These are phyloP conservation scores for Callipepla squamata DNA, from an alignment of 2,113 vertebrate species.

Conservation along the genomic window DNA sequence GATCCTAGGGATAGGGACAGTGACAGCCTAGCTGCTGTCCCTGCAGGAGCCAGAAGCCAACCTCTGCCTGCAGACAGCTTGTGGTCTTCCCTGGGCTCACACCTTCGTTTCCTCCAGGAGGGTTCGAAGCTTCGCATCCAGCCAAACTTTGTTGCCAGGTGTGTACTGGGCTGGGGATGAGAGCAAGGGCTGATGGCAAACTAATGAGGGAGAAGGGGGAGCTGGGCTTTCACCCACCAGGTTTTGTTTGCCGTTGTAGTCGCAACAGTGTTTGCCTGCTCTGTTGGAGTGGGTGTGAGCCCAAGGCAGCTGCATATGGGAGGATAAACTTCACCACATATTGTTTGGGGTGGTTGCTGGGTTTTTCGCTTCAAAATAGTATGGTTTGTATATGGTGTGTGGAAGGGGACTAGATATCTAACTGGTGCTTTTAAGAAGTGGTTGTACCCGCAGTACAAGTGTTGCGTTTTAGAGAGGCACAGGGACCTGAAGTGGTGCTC, in stretches of 20 bases:
- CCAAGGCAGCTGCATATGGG: neutral
- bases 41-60: neutral
- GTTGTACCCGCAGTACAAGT: fast-evolving
- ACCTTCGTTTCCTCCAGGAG: neutral
- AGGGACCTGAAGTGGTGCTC: neutral
- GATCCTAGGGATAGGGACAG: neutral
- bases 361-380: neutral
- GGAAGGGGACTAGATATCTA: neutral
- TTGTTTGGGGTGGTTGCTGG: neutral
- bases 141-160: neutral
- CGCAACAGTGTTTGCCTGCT: neutral
- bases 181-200: neutral
- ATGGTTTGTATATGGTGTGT: fast-evolving
- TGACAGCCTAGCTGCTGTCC: neutral
- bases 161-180: neutral
- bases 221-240: neutral
- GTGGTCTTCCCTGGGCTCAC: neutral
- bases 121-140: neutral
- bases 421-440: fast-evolving
- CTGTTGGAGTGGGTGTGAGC: neutral
- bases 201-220: neutral
- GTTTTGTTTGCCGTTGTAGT: neutral
- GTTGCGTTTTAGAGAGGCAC: neutral
- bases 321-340: neutral
- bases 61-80: neutral